phyloP scores from a whole-genome alignment of 2,113 vertebrate genomes.

The Thunnus thynnus region DNA sequence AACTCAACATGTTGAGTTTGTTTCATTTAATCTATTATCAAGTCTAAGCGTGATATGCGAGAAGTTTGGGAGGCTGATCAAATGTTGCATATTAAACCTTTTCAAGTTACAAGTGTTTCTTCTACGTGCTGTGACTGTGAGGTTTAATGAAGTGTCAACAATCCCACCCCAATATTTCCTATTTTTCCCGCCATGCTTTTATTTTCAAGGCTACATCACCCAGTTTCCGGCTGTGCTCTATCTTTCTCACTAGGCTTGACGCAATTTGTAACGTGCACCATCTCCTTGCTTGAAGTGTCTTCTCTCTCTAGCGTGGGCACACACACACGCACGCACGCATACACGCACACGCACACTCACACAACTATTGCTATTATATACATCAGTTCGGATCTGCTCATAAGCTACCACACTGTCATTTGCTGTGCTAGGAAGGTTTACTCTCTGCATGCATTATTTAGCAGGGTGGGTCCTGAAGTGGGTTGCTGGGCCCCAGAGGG shows the following conservation, averaged over 20 bases:
- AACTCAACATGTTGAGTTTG: no score
- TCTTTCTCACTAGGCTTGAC: conserved; percentile 12
- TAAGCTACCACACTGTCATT: conserved; percentile 15
- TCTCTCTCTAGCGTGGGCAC: conserved; percentile 1
- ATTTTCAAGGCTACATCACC: not conserved
- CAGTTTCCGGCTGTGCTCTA: conserved; percentile 29
- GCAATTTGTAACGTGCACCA: conserved; percentile 81
- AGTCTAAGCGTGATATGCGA: no score
- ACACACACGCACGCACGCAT: not conserved
- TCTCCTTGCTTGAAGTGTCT: conserved; percentile 33
- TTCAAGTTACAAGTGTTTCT: no score
- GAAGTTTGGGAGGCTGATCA: no score
- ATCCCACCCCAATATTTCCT: no score
- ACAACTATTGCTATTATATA: not conserved
- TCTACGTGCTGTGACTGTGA: no score
- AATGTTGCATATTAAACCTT: no score
- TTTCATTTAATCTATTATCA: no score
- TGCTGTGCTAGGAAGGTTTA: conserved; percentile 16
- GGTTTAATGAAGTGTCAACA: no score
- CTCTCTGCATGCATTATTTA: conserved; percentile 54
- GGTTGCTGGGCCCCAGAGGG: conserved; percentile 20
- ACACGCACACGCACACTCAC: not conserved
- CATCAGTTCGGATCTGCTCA: conserved; percentile 24
- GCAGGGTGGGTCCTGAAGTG: conserved; percentile 37
- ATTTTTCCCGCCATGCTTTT: conserved; percentile 24